These are phyloP conservation scores for Chirona hameri DNA, from an alignment of 2,888 invertebrate genomes.

Conservation along the genomic window DNA sequence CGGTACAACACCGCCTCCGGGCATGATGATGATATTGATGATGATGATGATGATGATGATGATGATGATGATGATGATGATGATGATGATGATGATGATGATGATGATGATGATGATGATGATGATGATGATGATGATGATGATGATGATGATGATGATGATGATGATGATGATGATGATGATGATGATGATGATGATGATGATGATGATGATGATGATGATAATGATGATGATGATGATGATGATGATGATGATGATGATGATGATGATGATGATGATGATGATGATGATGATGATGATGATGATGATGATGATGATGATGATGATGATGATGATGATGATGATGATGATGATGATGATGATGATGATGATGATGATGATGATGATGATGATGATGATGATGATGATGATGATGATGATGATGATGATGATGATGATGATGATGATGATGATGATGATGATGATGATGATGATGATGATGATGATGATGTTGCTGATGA, in stretches of 20 bases:
- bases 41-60: conserved; percentile 22
- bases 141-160: conserved; percentile 22
- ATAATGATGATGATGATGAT: conserved; percentile 22
- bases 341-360: conserved; percentile 22
- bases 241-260: conserved; percentile 22
- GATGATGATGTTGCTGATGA: no score
- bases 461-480: conserved; percentile 22
- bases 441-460: conserved; percentile 22
- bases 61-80: conserved; percentile 22
- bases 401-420: conserved; percentile 22
- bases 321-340: conserved; percentile 22
- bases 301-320: conserved; percentile 22
- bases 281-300: conserved; percentile 22
- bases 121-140: conserved; percentile 22
- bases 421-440: conserved; percentile 22
- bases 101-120: conserved; percentile 22
- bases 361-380: conserved; percentile 22
- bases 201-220: conserved; percentile 22
- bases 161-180: conserved; percentile 22
- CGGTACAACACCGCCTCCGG: no score
- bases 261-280: conserved; percentile 22
- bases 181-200: conserved; percentile 22
- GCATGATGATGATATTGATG: conserved; percentile 3
- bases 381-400: conserved; percentile 22
- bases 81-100: conserved; percentile 22